A percentile compares a stretch with the other conserved stretches of the same genome.
Conservation (phyloP, 2,797 vertebrate genomes). For the Betta splendens region DNA sequence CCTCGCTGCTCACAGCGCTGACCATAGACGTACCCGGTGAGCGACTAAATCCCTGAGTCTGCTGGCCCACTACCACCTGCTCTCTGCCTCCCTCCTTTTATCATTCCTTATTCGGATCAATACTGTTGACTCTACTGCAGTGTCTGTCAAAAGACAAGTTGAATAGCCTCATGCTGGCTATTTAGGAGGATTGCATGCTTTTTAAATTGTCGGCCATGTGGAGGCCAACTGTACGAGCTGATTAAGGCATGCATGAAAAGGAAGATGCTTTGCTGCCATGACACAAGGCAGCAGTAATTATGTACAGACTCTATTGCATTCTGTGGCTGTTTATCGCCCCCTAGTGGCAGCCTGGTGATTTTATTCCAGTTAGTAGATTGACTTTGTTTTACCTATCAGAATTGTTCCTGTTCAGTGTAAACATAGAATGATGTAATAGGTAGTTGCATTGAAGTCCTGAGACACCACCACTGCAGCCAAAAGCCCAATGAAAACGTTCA, state of each 20-base stretch:
- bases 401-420: background rate
- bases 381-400: background rate
- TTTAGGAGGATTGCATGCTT: constrained; percentile 56
- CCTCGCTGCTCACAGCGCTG: constrained; percentile 52
- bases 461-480: background rate
- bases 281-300: constrained; percentile 29
- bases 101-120: constrained; percentile 70
- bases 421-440: background rate
- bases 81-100: constrained; percentile 66
- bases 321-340: constrained; percentile 63
- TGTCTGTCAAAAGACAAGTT: constrained; percentile 60
- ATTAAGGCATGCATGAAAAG: constrained; percentile 51
- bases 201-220: constrained; percentile 52
- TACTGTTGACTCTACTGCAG: constrained; percentile 65
- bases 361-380: background rate
- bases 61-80: constrained; percentile 75
- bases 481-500: background rate
- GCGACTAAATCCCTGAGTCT: constrained; percentile 73
- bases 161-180: constrained; percentile 56
- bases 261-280: constrained; percentile 48
- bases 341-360: constrained; percentile 46
- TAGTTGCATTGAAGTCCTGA: background rate
- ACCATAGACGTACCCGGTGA: constrained; percentile 60
- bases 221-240: constrained; percentile 59
- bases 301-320: constrained; percentile 10